These are phyloP conservation scores for Pachypanchax playfairii DNA, from an alignment of 2,113 vertebrate genomes.

Conservation along the genomic window DNA sequence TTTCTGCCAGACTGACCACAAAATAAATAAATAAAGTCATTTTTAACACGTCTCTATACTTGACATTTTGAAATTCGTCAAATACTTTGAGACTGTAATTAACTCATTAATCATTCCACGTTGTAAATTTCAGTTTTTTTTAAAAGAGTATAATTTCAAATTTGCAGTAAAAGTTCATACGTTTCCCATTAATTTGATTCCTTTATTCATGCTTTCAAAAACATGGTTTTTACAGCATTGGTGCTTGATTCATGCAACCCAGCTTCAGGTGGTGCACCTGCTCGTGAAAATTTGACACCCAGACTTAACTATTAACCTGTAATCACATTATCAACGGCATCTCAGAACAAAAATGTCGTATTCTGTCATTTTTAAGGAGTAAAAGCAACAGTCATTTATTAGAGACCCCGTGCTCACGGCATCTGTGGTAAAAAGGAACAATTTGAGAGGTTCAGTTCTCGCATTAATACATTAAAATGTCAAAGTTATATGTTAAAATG, in stretches of 20 bases:
- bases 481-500: conserved; percentile 78
- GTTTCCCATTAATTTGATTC: no score
- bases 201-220: no score
- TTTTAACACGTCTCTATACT: no score
- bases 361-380: conserved; percentile 43
- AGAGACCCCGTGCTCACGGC: conserved; percentile 32
- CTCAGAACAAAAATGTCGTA: conserved; percentile 43
- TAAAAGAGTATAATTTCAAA: no score
- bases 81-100: neutral
- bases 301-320: conserved; percentile 57
- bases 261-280: conserved; percentile 13
- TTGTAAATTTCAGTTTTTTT: neutral
- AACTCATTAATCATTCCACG: neutral
- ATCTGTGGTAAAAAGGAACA: conserved; percentile 56
- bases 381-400: conserved; percentile 50
- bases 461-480: conserved; percentile 74
- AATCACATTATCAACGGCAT: conserved; percentile 53
- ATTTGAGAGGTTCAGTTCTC: conserved; percentile 59
- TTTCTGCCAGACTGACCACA: no score
- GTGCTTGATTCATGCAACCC: conserved; percentile 22
- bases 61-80: no score
- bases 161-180: no score
- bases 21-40: no score
- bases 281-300: conserved; percentile 30
- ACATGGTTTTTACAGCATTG: no score